Base-by-base conservation (phyloP, 2,888 invertebrate species). In the Lypha dubia region DNA sequence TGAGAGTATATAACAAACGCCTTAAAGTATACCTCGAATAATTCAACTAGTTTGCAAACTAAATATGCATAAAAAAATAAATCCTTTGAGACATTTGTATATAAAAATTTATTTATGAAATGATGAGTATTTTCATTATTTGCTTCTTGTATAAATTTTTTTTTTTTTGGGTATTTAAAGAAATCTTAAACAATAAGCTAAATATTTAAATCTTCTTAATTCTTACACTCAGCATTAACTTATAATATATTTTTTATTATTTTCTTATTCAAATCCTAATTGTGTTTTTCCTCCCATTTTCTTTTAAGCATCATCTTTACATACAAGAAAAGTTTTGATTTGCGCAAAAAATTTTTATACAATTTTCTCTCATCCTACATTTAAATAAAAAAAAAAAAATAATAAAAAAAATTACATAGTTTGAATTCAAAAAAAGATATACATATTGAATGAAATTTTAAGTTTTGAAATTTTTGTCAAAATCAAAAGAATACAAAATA, bases 131-230 rank as follows among this genome's bases (percentile, higher is more conserved):
- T 7, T 41, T 41, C 22, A 1, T n/a, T n/a, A n/a, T 75, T 75
- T 76, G 70, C 75, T 75, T 81, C 74, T 80, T 80, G 80, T 80
- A 67, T 80, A 51, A 80, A 51, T 51, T 68, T 68, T 1, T 17
- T 53, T n/a, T n/a, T n/a, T n/a, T n/a, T n/a, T n/a, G n/a, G n/a
- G 24, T 62, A 44, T 53, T 44, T 9, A 74, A 65, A 24, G 20
- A 56, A 62, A 1, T 60, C 24, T 35, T 58, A 41, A 63, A 15
- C 15, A 60, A 38, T 32, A 24, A 20, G 17, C 1, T 28, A 44
- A 44, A 53, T 1, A 56, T 35, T 68, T 32, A 20, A 62, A 62
- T 53, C 20, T 53, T 70, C 20, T 53, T 70, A 70, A 15, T 22
- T 71, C 17, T 22, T 71, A 58, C 20, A 73, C 46, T 62, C 62